Base-by-base conservation (phyloP, 2,888 invertebrate species). In the Agriopis leucophaearia region DNA sequence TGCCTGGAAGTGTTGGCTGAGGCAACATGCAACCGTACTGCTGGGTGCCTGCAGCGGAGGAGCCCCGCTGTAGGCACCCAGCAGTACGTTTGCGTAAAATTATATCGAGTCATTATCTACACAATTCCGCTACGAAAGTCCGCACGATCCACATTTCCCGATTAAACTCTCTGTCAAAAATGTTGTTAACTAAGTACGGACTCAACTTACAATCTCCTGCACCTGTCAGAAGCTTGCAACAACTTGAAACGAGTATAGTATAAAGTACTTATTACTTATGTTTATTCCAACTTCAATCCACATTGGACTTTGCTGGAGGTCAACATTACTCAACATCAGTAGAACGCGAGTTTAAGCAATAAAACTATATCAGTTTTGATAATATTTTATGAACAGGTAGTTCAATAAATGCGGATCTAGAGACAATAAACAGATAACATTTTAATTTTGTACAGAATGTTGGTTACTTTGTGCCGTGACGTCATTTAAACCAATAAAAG, bases 331-430 rank as follows among this genome's bases (percentile, higher is more conserved):
- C 35, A 57, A 15, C 15, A 45, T 57, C 35, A 57, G 51, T 50
- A 59, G 50, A 59, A 48, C 0, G 1, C 44, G 45, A 55, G 44
- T 35, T 15, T 27, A 0, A 48, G 59, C 40, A 59, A 59, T 59
- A 62, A 54, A 61, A 38, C 8, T 8, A 16, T 62, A 62, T 54
- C 36, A n/a, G 9, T 52, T 44, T 16, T 47, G 54, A 62, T 62
- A 62, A 62, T 8, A 6, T 9, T 62, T 62, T 54, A 54, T 62
- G 15, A 51, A 59, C 50, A 12, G n/a, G 59, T 40, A 59, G 50
- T 50, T 45, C 47, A 15, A 47, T 59, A 57, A 42, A 44, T 56
- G 27, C 13, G 27, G 45, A 44, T 40, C 54, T 54, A 44, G 3
- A 9, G 27, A 45, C 45, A 27, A 57, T 45, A 45, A 57, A 44